These are phyloP conservation scores for Syngnathus floridae DNA, from an alignment of 2,113 vertebrate species.

Conservation along the genomic window DNA sequence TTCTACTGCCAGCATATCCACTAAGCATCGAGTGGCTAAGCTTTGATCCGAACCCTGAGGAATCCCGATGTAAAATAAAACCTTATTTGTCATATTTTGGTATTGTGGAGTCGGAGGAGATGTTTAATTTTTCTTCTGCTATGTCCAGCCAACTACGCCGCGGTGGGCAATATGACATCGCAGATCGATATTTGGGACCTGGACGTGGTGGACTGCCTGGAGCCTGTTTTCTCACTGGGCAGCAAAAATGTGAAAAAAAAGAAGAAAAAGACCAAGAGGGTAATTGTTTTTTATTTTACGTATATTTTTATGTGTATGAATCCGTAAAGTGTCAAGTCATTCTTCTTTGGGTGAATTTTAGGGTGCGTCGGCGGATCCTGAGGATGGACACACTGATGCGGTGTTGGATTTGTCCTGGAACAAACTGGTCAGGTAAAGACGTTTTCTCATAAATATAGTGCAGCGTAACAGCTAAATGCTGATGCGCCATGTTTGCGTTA, in stretches of 20 bases:
- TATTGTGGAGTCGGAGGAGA: background rate
- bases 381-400: constrained; percentile 83
- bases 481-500: too few relatives aligned
- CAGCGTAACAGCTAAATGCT: too few relatives aligned
- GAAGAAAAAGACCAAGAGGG: constrained; percentile 88
- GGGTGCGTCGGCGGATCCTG: constrained; percentile 61
- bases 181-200: constrained; percentile 96
- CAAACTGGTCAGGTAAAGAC: constrained; percentile 78
- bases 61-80: constrained; percentile 69
- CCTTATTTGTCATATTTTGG: background rate
- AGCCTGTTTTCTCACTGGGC: constrained; percentile 90
- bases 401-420: constrained; percentile 97
- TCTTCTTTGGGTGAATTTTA: constrained; percentile 35
- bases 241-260: constrained; percentile 80
- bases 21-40: constrained; percentile 90
- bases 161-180: constrained; percentile 92
- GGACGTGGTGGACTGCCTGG: constrained; percentile 90
- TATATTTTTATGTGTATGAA: background rate
- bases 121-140: background rate
- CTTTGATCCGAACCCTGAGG: constrained; percentile 88
- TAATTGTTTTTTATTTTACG: constrained; percentile 25
- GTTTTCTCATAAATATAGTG: background rate
- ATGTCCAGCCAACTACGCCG: constrained; percentile 74
- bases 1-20: constrained; percentile 90
- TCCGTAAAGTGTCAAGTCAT: background rate